Conservation (phyloP, 2,113 vertebrate genomes). For the Pyrgilauda ruficollis region DNA sequence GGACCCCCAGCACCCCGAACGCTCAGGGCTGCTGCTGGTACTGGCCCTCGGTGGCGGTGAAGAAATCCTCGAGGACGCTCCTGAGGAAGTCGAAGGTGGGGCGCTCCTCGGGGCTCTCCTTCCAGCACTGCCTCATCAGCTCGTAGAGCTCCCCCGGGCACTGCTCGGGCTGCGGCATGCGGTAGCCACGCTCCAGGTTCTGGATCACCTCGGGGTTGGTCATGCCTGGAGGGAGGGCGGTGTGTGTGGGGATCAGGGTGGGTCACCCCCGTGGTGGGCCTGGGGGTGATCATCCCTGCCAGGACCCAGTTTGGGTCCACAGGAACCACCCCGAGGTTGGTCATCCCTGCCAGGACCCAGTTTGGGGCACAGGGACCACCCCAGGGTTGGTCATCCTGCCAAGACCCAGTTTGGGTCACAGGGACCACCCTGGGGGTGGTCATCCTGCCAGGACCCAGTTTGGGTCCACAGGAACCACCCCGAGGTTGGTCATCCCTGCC, state of each 20-base stretch:
- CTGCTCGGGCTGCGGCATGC: conserved; percentile 90
- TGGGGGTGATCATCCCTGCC: background rate
- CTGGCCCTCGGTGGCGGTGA: conserved; percentile 92
- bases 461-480: too few species aligned
- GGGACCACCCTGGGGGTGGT: too few species aligned
- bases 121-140: conserved; percentile 91
- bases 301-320: too few species aligned
- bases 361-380: too few species aligned
- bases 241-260: accelerated
- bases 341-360: too few species aligned
- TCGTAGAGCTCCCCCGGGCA: conserved; percentile 84
- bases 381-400: too few species aligned
- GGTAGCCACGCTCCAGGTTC: conserved; percentile 88
- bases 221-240: background rate
- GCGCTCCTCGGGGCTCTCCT: conserved; percentile 83
- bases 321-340: too few species aligned
- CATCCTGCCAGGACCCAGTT: too few species aligned
- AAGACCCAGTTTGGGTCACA: too few species aligned
- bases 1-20: accelerated
- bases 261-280: background rate
- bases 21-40: conserved; percentile 87
- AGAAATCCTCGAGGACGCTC: conserved; percentile 91
- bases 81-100: conserved; percentile 95
- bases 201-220: conserved; percentile 94
- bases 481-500: too few species aligned